phyloP scores from a whole-genome alignment of 2,113 vertebrate species.

The Cavia aperea region DNA sequence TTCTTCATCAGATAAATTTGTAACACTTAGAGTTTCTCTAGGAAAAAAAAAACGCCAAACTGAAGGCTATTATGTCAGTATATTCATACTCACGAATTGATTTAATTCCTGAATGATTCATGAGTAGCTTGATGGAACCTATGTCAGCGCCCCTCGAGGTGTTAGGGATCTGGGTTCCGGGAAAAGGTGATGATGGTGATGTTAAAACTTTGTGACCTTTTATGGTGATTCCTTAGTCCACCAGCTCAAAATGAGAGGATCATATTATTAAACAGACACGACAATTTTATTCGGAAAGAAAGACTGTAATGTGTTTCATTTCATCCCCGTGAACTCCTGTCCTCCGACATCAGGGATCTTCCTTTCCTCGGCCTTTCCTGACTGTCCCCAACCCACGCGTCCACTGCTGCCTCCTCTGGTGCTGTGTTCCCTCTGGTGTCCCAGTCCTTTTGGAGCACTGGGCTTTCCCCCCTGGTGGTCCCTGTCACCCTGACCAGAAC shows the following conservation, averaged over 20 bases:
- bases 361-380: background rate
- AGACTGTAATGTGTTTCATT: background rate
- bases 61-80: background rate
- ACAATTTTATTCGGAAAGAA: background rate
- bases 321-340: background rate
- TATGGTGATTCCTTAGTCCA: background rate
- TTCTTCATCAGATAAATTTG: slow-evolving; percentile 11
- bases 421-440: background rate
- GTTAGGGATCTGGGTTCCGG: background rate
- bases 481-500: background rate
- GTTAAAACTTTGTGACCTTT: background rate
- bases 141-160: background rate
- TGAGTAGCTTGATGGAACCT: background rate
- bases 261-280: background rate
- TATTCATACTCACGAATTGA: background rate
- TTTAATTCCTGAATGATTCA: background rate
- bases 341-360: background rate
- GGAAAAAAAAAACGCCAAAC: background rate
- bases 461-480: background rate
- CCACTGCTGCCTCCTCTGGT: background rate
- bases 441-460: background rate
- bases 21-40: background rate
- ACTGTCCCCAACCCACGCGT: background rate
- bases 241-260: background rate
- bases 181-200: background rate